phyloP scores from a whole-genome alignment of 1,140 invertebrate species.

The Globodera rostochiensis region DNA sequence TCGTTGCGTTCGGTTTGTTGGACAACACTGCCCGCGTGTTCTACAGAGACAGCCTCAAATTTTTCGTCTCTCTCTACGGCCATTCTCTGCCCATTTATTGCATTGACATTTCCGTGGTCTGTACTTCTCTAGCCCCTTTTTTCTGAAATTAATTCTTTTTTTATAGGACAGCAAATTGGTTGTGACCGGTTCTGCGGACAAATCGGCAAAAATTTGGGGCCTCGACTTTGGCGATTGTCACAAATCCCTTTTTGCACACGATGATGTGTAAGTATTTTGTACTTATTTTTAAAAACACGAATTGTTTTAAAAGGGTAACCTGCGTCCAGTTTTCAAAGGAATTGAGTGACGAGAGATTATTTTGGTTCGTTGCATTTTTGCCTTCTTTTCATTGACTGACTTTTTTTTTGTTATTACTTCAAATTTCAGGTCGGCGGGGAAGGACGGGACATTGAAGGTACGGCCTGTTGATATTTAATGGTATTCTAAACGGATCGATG shows the following conservation, averaged over 20 bases:
- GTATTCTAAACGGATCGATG: background rate
- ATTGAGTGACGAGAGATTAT: conserved; percentile 78
- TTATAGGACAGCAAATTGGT: conserved; percentile 82
- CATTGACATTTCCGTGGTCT: conserved; percentile 77
- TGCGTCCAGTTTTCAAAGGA: conserved; percentile 72
- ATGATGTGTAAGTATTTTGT: conserved; percentile 72
- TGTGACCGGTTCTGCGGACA: conserved; percentile 88
- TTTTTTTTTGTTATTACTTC: background rate
- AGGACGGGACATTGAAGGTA: conserved; percentile 78
- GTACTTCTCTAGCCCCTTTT: background rate
- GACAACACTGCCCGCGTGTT: conserved; percentile 94
- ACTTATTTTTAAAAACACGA: background rate
- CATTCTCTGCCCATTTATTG: conserved; percentile 91
- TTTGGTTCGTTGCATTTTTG: conserved; percentile 71
- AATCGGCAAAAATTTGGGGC: conserved; percentile 96
- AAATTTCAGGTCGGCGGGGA: conserved; percentile 74
- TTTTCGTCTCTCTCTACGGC: conserved; percentile 91
- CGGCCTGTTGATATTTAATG: background rate
- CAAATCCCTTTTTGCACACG: conserved; percentile 79
- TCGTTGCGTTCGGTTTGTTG: conserved; percentile 83
- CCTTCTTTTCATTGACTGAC: background rate
- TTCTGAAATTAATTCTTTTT: background rate
- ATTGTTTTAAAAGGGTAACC: conserved; percentile 74
- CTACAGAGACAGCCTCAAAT: conserved; percentile 90
- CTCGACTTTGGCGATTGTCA: conserved; percentile 95